A percentile compares a stretch with the other conserved stretches of the same genome.
These are phyloP conservation scores for Aricia agestis DNA, from an alignment of 1,140 invertebrate species.

Conservation along the genomic window DNA sequence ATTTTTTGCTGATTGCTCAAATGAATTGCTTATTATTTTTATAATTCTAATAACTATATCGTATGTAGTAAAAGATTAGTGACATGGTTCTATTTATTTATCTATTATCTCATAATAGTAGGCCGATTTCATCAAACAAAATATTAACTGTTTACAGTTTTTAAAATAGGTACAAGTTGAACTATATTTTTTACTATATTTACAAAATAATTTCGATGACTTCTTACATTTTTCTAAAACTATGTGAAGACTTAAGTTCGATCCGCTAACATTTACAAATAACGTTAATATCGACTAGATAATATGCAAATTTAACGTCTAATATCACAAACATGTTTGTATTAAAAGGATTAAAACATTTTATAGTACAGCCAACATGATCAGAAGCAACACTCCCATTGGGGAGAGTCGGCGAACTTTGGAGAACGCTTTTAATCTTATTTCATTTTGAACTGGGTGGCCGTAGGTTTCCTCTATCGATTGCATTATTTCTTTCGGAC, in stretches of 20 bases:
- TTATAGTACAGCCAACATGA: constrained; percentile 47
- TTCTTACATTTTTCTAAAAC: constrained; percentile 8
- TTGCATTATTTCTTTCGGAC: constrained; percentile 64
- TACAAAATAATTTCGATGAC: constrained; percentile 6
- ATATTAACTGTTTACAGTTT: neutral
- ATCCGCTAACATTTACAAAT: constrained; percentile 20
- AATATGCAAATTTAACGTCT: constrained; percentile 52
- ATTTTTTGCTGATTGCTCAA: neutral
- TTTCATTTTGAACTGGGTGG: constrained; percentile 66
- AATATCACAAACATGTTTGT: constrained; percentile 68
- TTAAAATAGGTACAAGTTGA: neutral
- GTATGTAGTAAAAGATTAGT: neutral
- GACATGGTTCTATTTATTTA: neutral
- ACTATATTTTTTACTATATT: neutral
- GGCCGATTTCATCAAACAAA: neutral
- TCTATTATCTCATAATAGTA: neutral
- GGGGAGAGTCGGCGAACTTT: constrained; percentile 39
- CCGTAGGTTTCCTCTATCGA: constrained; percentile 62
- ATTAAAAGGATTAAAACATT: constrained; percentile 32
- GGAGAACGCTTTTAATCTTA: constrained; percentile 62
- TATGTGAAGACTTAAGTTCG: neutral
- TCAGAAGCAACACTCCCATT: constrained; percentile 38
- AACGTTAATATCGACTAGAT: constrained; percentile 35
- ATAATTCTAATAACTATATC: neutral
- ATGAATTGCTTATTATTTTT: neutral